These are phyloP conservation scores for Spizaetus ornatus DNA, from an alignment of 2,113 vertebrate species.

Conservation along the genomic window DNA sequence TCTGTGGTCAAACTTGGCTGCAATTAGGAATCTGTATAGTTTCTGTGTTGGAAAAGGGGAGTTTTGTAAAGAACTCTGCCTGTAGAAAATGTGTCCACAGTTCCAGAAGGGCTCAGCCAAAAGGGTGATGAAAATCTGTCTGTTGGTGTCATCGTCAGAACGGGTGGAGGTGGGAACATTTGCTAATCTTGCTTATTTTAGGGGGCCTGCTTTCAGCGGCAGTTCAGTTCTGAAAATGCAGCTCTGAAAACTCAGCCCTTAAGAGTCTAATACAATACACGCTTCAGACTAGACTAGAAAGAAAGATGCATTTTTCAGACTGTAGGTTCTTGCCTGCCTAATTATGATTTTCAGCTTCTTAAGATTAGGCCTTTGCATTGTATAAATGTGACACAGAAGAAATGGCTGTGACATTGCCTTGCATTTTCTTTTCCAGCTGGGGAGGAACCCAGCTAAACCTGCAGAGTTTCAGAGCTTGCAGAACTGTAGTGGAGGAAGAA, in stretches of 20 bases:
- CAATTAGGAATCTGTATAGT: background rate
- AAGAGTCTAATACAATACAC: background rate
- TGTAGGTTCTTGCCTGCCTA: background rate
- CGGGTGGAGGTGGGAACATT: conserved; percentile 31
- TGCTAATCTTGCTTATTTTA: conserved; percentile 26
- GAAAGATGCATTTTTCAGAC: background rate
- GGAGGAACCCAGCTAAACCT: background rate
- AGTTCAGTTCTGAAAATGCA: background rate
- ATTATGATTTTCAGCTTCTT: conserved; percentile 1
- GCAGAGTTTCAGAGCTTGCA: background rate
- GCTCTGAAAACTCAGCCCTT: background rate
- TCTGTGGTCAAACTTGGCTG: conserved; percentile 37
- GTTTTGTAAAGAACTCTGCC: background rate
- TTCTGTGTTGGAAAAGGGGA: background rate
- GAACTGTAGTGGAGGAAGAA: background rate
- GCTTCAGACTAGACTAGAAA: background rate
- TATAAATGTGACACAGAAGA: background rate
- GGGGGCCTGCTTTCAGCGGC: background rate
- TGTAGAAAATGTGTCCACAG: background rate
- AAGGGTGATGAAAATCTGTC: conserved; percentile 20
- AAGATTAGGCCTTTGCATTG: background rate
- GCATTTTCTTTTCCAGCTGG: background rate
- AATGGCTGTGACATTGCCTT: background rate
- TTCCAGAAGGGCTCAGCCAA: conserved; percentile 16
- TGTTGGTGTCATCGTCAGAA: conserved; percentile 1